Evolutionary conservation across 2,113 vertebrate species (phyloP), one percentile per base, ranked within the genome.

Genomic region (Ptychochromis oligacanthus): DNA sequence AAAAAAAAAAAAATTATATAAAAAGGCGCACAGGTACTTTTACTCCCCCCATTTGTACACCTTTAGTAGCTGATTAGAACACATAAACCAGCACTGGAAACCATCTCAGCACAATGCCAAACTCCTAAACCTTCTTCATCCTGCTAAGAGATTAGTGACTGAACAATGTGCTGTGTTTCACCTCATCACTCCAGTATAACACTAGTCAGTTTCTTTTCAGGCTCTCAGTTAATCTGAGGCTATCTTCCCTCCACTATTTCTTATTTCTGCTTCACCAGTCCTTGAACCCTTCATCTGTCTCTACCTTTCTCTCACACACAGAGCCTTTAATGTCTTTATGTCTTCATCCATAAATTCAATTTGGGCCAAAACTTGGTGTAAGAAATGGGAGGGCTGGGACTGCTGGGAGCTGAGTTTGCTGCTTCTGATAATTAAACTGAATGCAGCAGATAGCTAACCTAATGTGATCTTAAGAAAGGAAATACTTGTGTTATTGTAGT

Each of bases 331-430:
- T 28, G 81, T 87, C 57, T 90, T 76, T 80, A 80, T 74, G 55
- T 85, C 79, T 87, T 83, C 62, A 86, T 87, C 79, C 77, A 89
- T 85, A 79, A 89, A 88, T 87, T 89, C 55, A 67, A 85, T 84
- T 85, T 91, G 31, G 79, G 70, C 38, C 67, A 55, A 88, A 86
- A 84, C 54, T 43, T 60, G 54, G 62, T 38, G 67, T 54, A 80
- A 92, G 80, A 75, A 81, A 81, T 26, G 40, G 40, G 43, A 49
- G 11, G 43, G 15, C 40, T 34, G 87, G 61, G 80, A 49, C 38
- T 22, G 79, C 82, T 36, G 56, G 15, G 36, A 76, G 57, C 55
- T n/a, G n/a, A 67, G 82, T 65, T 87, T 28, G 83, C n/a, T 60
- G 70, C 57, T 87, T 61, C 79, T 54, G 58, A 74, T 70, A 78